A percentile compares a stretch with the other conserved stretches of the same genome.
Evolutionary conservation across 2,113 vertebrate species (phyloP).

Genomic region (Grammatotria lemairii): DNA sequence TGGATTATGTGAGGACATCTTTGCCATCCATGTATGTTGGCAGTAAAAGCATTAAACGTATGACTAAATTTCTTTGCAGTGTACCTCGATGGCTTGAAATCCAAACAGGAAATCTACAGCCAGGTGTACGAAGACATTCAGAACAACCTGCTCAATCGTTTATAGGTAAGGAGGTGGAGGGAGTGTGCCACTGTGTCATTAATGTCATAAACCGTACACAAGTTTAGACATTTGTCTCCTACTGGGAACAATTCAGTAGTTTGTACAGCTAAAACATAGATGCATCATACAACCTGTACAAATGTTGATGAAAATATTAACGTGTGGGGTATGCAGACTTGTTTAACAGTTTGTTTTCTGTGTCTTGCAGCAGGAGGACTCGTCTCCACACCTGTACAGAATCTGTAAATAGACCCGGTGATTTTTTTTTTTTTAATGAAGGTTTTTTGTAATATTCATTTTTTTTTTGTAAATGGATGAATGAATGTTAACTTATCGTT

Average conservation of each 20-base stretch:
- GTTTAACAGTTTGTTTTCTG: not conserved
- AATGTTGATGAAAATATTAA: not conserved
- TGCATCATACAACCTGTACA: not conserved
- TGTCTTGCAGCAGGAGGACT: constrained; percentile 59
- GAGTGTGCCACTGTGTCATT: not conserved
- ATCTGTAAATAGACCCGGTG: constrained; percentile 67
- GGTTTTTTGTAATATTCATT: not conserved
- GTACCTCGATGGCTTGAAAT: constrained; percentile 70
- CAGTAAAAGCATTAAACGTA: not conserved
- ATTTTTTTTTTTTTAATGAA: not conserved
- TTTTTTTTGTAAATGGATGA: constrained; percentile 16
- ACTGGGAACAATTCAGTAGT: not conserved
- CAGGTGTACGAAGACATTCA: constrained; percentile 73
- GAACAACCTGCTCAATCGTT: constrained; percentile 75
- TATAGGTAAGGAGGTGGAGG: constrained; percentile 64
- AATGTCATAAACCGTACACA: too few species aligned
- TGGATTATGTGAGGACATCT: not conserved
- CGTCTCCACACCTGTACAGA: constrained; percentile 51
- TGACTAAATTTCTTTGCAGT: constrained; percentile 32
- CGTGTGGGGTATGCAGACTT: not conserved
- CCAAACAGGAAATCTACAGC: constrained; percentile 72
- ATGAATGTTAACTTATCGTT: constrained; percentile 62
- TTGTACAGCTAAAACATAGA: too few species aligned
- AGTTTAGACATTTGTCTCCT: not conserved
- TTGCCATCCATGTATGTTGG: not conserved